Conservation (phyloP, 2,797 vertebrate genomes). For the Mormyrus proboscirostris region DNA sequence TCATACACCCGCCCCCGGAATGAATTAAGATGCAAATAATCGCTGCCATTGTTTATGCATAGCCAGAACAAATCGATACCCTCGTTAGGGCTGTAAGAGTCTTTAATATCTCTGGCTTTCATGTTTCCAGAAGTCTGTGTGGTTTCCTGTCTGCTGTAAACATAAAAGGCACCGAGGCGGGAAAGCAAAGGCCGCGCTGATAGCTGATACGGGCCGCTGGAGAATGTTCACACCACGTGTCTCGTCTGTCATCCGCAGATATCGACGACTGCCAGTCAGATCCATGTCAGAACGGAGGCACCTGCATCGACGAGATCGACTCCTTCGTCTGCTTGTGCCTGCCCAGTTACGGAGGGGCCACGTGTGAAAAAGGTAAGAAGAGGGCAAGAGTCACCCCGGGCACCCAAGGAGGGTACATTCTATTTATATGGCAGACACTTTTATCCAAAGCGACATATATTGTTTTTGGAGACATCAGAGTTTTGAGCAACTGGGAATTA, state of each 20-base stretch:
- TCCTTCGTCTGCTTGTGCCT: constrained; percentile 89
- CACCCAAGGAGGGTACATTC: background rate
- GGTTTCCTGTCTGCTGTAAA: background rate
- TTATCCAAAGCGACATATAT: background rate
- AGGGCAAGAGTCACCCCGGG: background rate
- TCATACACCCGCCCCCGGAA: constrained; percentile 37
- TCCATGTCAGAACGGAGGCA: constrained; percentile 91
- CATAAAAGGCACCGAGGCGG: background rate
- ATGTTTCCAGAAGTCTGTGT: background rate
- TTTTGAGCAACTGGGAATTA: background rate
- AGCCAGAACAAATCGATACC: constrained; percentile 56
- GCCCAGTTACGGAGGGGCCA: constrained; percentile 87
- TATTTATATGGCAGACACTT: background rate
- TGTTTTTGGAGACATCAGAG: background rate
- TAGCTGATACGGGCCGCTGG: background rate
- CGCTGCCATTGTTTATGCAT: constrained; percentile 39
- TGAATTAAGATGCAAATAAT: constrained; percentile 50
- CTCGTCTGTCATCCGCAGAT: constrained; percentile 57
- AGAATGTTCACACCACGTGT: background rate
- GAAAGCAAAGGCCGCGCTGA: background rate
- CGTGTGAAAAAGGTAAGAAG: constrained; percentile 83
- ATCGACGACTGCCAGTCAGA: constrained; percentile 89
- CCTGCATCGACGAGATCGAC: constrained; percentile 89
- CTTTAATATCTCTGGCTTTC: background rate
- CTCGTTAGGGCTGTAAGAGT: constrained; percentile 34